Base-by-base conservation (phyloP, 2,888 invertebrate genomes). In the Ennomos quercinarius region DNA sequence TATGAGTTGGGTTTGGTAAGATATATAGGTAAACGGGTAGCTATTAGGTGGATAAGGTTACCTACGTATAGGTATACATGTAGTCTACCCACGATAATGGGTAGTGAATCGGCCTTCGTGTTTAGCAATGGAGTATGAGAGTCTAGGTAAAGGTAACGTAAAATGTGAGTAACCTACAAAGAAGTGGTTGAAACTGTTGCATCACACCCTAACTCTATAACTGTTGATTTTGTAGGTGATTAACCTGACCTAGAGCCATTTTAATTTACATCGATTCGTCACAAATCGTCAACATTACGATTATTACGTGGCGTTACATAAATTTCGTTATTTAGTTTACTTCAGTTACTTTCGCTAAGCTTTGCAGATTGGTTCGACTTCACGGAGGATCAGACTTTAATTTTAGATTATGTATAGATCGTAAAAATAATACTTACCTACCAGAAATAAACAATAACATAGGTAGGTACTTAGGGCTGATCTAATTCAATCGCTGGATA, bases 211-310 rank as follows among this genome's bases (percentile, higher is more conserved):
- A 27, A 37, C 17, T 41, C 44, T n/a, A n/a, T n/a, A 40, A 11
- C 27, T 38, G 54, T 50, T 38, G 54, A 38, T 47, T 51, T 47
- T 52, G 34, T 46, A 52, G 40, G 42, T 42, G 46, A 45, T 46
- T 36, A 37, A 44, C 27, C 40, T 61, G 55, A 61, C 60, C 60
- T 61, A 55, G 55, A 56, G 39, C 60, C 43, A 55, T 56, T 56
- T 54, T 47, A 55, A 61, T 61, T 59, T 56, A 42, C 13, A 56
- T 51, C 50, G 47, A 61, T 61, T 61, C 51, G 60, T 56, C 43
- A 43, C 60, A 56, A 61, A 44, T 52, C 35, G 12, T 52, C 47
- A 9, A 27, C 35, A 45, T 42, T 10, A 47, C 46, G 17, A 46
- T 11, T 55, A 46, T 60, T 60, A 47, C 54, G 60, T 46, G 10